Base-by-base conservation (phyloP, 2,113 vertebrate species). In the Lepus americanus region DNA sequence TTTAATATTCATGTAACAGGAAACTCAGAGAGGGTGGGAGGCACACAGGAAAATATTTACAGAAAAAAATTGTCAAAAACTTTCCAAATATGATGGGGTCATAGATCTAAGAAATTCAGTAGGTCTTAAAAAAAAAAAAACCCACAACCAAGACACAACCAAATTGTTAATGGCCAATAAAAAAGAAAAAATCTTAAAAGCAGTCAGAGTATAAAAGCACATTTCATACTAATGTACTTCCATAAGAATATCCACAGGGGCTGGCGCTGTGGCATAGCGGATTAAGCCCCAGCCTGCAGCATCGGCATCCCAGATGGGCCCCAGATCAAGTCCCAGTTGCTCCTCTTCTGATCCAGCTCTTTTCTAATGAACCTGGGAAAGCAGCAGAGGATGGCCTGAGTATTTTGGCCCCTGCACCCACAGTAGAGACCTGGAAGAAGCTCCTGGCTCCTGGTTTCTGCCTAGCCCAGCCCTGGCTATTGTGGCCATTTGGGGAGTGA, bases 1-100 rank as follows among this genome's bases (percentile, higher is more conserved):
- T 73, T 89, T 83, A 92, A 53, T 19, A 90, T 82, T 78, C 66
- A 78, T 53, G 29, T 73, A 82, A 74, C n/a, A 8, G 91, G 39
- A 70, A 25, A 33, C 44, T 82, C 20, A 51, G 64, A 73, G 83
- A 83, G 14, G 29, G 29, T 39, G 3, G 0, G n/a, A 36, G 11
- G 44, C 11, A 22, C 36, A 55, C 19, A 92, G 78, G 44, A 87
- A 93, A 87, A 39, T 70, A 69, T 70, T 72, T 93, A 13, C 87
- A 80, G 36, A 94, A 93, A 87, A 59, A 25, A 55, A 59, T 31
- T 85, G 17, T 85, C 80, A 81, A 33, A 90, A 39, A 20, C 33
- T 39, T 94, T 85, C 61, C 74, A 81, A 81, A 92, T 51, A 76
- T 77, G 64, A 59, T 85, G 29, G 92, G 33, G 11, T 27, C 16